Evolutionary conservation across 2,888 invertebrate genomes (phyloP).

Genomic region (Pristionchus arcanus): DNA sequence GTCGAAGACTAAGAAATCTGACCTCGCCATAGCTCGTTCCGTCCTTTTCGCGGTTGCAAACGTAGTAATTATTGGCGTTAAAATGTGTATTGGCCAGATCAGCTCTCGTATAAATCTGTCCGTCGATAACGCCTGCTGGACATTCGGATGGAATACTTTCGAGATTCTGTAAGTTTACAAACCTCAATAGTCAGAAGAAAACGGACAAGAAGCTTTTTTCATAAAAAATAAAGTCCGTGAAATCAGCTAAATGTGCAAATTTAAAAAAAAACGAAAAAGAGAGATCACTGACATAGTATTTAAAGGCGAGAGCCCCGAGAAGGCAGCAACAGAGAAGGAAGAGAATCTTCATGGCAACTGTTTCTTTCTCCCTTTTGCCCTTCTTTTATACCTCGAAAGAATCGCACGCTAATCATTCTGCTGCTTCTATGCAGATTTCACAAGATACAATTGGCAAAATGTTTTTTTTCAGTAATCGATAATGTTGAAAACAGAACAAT

Average conservation of each 20-base stretch:
- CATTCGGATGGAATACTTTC: not conserved
- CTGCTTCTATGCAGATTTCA: not conserved
- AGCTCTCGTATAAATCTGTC: not conserved
- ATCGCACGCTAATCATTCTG: not conserved
- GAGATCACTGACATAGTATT: not conserved
- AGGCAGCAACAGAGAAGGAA: not conserved
- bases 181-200: no score
- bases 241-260: no score
- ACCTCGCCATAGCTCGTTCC: not conserved
- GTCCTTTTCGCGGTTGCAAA: not conserved
- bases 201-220: no score
- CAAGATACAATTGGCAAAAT: not conserved
- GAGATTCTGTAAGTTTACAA: not conserved
- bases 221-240: no score
- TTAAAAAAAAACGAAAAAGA: no score
- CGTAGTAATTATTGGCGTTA: not conserved
- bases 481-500: no score
- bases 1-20: not conserved
- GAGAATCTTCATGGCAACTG: not conserved
- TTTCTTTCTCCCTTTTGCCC: not conserved
- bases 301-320: not conserved
- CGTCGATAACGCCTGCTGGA: not conserved
- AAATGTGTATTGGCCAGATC: not conserved
- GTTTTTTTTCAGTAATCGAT: not conserved
- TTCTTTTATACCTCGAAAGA: not conserved